A percentile compares a stretch with the other conserved stretches of the same genome.
Conservation (phyloP, 2,113 vertebrate genomes). For the Gasterosteus nipponicus region DNA sequence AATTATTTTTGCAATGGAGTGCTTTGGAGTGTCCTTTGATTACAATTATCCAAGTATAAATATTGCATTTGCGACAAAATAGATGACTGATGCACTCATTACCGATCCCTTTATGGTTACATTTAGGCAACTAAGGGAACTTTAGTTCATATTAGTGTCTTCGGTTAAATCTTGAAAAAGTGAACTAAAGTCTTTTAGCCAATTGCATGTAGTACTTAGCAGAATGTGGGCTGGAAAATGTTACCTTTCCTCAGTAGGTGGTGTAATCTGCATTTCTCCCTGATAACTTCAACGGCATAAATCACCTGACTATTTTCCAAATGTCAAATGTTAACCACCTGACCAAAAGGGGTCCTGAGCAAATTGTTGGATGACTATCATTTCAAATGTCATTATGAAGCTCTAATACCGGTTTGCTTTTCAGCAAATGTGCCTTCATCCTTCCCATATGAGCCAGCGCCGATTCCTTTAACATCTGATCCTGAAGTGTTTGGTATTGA, state of each 20-base stretch:
- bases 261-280: background rate
- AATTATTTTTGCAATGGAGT: background rate
- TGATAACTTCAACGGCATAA: background rate
- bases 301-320: background rate
- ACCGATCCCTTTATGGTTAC: background rate
- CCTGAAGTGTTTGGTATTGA: constrained; percentile 73
- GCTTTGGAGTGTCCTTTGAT: background rate
- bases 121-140: background rate
- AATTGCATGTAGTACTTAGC: background rate
- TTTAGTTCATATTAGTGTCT: background rate
- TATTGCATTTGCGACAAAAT: too few species aligned
- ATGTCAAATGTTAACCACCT: background rate
- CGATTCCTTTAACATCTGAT: constrained; percentile 64
- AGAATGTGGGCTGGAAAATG: background rate
- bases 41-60: background rate
- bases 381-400: background rate
- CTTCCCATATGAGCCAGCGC: constrained; percentile 33
- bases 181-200: background rate
- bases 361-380: background rate
- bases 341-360: background rate
- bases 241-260: background rate
- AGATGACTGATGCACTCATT: background rate
- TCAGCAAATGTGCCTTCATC: constrained; percentile 18
- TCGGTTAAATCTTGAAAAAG: background rate
- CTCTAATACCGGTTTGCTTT: constrained; percentile 9